Evolutionary conservation across 2,888 invertebrate genomes (phyloP).

Genomic region (Dendrolimus pini): DNA sequence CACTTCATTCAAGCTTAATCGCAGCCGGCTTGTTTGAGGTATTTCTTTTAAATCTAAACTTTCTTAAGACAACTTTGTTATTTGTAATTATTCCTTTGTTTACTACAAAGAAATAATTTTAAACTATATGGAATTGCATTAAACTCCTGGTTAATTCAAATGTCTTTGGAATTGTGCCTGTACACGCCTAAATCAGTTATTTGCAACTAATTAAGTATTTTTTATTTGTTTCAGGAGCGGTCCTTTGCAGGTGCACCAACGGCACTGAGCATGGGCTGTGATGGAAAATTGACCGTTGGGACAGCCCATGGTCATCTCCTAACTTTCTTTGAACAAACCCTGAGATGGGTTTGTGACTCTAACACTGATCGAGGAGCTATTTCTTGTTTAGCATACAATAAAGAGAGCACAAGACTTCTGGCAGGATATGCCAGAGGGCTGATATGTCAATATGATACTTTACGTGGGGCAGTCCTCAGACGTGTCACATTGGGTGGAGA

Average conservation of each 20-base stretch:
- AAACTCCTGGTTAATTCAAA: too few relatives aligned
- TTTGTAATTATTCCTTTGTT: too few relatives aligned
- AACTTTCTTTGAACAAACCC: slow-evolving; percentile 84
- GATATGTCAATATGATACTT: slow-evolving; percentile 93
- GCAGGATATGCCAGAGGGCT: slow-evolving; percentile 86
- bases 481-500: slow-evolving; percentile 67
- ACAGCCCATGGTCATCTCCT: slow-evolving; percentile 95
- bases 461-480: slow-evolving; percentile 74
- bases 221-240: slow-evolving; percentile 79
- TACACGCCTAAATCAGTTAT: too few relatives aligned
- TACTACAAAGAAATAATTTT: too few relatives aligned
- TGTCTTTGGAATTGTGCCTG: too few relatives aligned
- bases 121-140: too few relatives aligned
- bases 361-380: slow-evolving; percentile 86
- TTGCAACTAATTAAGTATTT: neutral
- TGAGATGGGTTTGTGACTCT: slow-evolving; percentile 89
- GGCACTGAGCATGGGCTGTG: slow-evolving; percentile 82
- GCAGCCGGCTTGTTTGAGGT: too few relatives aligned
- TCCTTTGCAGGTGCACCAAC: slow-evolving; percentile 94
- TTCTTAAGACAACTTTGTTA: too few relatives aligned
- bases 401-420: slow-evolving; percentile 89
- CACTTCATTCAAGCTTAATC: too few relatives aligned
- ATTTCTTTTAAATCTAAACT: too few relatives aligned
- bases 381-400: slow-evolving; percentile 90
- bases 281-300: slow-evolving; percentile 91